Percentiles rank a stretch among this genome's conserved stretches.
These are phyloP conservation scores for Syngnathus floridae DNA, from an alignment of 2,113 vertebrate species.

Conservation along the genomic window DNA sequence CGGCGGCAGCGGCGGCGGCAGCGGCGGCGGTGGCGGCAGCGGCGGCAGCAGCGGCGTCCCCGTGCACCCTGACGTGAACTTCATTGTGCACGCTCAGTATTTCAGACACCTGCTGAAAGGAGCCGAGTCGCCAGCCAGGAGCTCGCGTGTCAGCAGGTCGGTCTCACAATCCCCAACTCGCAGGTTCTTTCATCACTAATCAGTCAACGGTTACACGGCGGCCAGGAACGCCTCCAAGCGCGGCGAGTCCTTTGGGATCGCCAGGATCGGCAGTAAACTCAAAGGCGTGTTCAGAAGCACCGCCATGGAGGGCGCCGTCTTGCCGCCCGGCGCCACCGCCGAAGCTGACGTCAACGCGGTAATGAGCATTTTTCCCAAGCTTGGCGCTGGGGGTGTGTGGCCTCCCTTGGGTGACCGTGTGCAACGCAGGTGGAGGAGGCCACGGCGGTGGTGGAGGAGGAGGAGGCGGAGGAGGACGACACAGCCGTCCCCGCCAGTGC, in stretches of 20 bases:
- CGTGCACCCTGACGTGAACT: neutral
- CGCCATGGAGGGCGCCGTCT: conserved; percentile 87
- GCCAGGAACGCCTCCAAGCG: conserved; percentile 80
- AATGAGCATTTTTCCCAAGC: conserved; percentile 16
- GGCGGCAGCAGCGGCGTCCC: neutral
- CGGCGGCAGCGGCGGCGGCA: neutral
- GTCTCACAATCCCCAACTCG: conserved; percentile 9
- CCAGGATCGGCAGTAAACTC: conserved; percentile 88
- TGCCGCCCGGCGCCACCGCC: conserved; percentile 72
- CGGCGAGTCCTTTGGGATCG: conserved; percentile 88
- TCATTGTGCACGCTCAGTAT: conserved; percentile 70
- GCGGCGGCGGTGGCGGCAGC: neutral
- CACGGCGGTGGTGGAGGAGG: conserved; percentile 67
- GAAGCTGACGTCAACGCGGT: conserved; percentile 83
- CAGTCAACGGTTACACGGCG: neutral
- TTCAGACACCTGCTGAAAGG: conserved; percentile 89
- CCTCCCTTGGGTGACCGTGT: neutral
- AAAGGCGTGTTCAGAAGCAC: conserved; percentile 94
- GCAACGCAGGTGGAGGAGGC: conserved; percentile 87
- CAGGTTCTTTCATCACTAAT: neutral
- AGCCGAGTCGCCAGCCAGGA: conserved; percentile 83
- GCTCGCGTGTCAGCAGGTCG: conserved; percentile 82
- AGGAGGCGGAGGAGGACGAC: conserved; percentile 79
- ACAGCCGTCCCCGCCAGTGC: conserved; percentile 76
- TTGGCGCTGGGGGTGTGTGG: neutral